phyloP scores from a whole-genome alignment of 1,140 invertebrate species.

The Meloidogyne floridensis region DNA sequence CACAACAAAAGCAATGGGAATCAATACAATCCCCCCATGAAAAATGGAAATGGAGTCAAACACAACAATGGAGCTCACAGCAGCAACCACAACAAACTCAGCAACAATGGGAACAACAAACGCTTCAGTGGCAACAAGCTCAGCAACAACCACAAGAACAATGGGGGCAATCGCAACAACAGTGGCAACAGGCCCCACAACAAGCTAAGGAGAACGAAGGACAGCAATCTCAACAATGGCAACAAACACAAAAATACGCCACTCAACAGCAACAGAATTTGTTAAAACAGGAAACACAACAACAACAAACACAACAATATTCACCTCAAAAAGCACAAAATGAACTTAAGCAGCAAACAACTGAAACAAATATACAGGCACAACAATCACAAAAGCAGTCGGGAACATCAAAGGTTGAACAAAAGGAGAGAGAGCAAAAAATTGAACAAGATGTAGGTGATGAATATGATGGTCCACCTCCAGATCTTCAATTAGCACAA shows the following conservation, averaged over 20 bases:
- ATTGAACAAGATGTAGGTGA: not conserved
- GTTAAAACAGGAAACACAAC: not conserved
- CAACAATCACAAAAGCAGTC: not conserved
- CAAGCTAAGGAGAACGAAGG: not conserved
- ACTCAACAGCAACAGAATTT: conserved; percentile 13
- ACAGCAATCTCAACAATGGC: conserved; percentile 24
- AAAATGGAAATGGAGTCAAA: not conserved
- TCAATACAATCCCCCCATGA: not conserved
- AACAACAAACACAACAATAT: conserved; percentile 21
- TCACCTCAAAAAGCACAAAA: not conserved
- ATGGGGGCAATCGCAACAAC: not conserved
- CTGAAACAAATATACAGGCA: not conserved
- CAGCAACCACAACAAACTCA: not conserved
- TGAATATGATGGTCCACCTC: conserved; percentile 16
- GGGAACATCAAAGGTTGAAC: not conserved
- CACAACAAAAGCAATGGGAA: conserved; percentile 15
- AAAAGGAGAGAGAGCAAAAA: not conserved
- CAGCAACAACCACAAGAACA: conserved; percentile 24
- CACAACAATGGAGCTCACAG: not conserved
- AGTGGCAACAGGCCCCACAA: not conserved
- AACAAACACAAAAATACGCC: not conserved
- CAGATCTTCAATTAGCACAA: conserved; percentile 17
- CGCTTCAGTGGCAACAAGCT: not conserved
- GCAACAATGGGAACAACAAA: not conserved
- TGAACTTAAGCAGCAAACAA: not conserved